Percentiles rank a stretch among this genome's conserved stretches.
Evolutionary conservation across 2,113 vertebrate genomes (phyloP).

Genomic region (Amazona guildingii): DNA sequence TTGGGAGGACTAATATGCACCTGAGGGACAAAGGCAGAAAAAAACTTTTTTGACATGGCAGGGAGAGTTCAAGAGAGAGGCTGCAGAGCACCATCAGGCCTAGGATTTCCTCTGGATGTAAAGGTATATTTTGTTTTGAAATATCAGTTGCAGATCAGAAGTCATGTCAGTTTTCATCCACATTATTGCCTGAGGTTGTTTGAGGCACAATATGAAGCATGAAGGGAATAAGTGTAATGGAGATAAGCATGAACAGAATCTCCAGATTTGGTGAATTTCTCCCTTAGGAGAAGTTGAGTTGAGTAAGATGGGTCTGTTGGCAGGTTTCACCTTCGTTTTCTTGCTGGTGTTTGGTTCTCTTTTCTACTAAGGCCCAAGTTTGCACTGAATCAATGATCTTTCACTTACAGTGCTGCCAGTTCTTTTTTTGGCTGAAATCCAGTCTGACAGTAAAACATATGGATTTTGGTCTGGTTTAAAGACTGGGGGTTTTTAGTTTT

Average conservation of each 20-base stretch:
- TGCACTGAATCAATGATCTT: background rate
- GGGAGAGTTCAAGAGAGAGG: background rate
- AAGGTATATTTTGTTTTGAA: background rate
- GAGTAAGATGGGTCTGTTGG: background rate
- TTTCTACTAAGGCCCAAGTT: background rate
- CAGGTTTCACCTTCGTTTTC: background rate
- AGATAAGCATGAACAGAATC: background rate
- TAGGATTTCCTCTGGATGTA: background rate
- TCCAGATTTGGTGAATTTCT: background rate
- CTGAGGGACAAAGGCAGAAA: background rate
- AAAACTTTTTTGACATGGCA: background rate
- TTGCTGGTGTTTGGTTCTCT: background rate
- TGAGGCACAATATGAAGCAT: background rate
- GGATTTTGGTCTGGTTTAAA: background rate
- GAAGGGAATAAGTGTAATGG: background rate
- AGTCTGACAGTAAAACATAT: background rate
- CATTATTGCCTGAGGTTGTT: background rate
- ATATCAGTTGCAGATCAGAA: background rate
- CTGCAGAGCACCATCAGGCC: background rate
- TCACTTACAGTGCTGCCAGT: background rate
- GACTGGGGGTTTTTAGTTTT: background rate
- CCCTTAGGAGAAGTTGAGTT: background rate
- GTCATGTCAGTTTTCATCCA: background rate
- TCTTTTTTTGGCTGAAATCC: background rate
- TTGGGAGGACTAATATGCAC: background rate